These are phyloP conservation scores for Solen grandis DNA, from an alignment of 1,140 invertebrate species.

Conservation along the genomic window DNA sequence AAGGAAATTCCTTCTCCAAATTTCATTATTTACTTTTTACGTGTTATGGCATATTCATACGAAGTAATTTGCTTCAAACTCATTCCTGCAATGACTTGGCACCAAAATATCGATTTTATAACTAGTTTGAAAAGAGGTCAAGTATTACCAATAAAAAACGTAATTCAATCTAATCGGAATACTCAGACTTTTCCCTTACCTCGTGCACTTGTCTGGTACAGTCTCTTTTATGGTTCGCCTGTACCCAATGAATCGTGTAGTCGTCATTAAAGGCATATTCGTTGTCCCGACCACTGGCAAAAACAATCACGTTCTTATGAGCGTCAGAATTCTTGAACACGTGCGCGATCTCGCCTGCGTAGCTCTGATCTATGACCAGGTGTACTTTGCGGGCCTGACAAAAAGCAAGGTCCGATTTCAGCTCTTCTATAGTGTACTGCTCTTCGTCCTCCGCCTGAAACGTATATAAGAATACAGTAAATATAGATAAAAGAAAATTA, in stretches of 20 bases:
- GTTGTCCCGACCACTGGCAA: conserved; percentile 75
- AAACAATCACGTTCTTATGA: conserved; percentile 80
- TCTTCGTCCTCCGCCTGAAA: conserved; percentile 81
- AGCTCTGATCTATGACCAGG: conserved; percentile 82
- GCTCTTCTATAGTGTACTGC: conserved; percentile 81
- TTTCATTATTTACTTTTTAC: too few species aligned
- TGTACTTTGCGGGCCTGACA: conserved; percentile 82
- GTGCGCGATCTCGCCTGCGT: conserved; percentile 80
- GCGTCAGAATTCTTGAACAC: conserved; percentile 71
- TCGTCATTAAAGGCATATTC: conserved; percentile 80
- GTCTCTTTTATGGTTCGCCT: conserved; percentile 73
- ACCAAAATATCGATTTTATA: too few species aligned
- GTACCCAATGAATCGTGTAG: conserved; percentile 80
- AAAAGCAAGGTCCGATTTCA: conserved; percentile 81
- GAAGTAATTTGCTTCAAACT: too few species aligned
- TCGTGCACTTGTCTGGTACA: conserved; percentile 80
- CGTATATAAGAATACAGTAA: conserved; percentile 6
- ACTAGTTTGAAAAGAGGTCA: too few species aligned
- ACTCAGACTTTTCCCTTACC: too few species aligned
- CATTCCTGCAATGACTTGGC: too few species aligned
- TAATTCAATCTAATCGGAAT: too few species aligned
- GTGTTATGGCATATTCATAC: too few species aligned
- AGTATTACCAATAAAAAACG: too few species aligned
- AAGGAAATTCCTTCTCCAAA: too few species aligned
- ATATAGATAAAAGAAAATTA: too few species aligned